A percentile compares a stretch with the other conserved stretches of the same genome.
These are phyloP conservation scores for Carabus problematicus DNA, from an alignment of 2,888 invertebrate species.

Conservation along the genomic window DNA sequence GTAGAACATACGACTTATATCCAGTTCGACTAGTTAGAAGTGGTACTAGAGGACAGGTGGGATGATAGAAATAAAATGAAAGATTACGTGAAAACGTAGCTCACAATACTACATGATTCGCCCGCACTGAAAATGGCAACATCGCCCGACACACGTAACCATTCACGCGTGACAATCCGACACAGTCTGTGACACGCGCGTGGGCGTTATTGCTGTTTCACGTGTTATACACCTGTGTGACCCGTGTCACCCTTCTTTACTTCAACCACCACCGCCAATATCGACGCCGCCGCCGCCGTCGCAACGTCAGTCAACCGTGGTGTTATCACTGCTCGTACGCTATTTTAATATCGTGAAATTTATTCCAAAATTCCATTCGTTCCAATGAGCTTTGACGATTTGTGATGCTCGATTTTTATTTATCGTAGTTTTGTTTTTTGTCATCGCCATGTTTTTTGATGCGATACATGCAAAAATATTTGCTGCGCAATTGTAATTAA, in stretches of 20 bases:
- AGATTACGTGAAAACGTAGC: too few relatives aligned
- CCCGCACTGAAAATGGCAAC: constrained; percentile 19
- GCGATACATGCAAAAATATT: too few relatives aligned
- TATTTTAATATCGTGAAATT: constrained; percentile 38
- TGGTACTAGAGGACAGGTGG: too few relatives aligned
- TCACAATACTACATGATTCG: not conserved
- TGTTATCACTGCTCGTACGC: constrained; percentile 12
- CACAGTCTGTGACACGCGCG: constrained; percentile 31
- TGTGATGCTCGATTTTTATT: not conserved
- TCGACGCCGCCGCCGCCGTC: constrained; percentile 11
- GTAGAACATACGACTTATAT: too few relatives aligned
- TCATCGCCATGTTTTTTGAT: not conserved
- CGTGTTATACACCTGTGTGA: constrained; percentile 30
- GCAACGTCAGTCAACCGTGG: constrained; percentile 24
- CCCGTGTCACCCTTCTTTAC: constrained; percentile 18
- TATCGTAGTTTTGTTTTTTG: not conserved
- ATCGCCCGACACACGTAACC: constrained; percentile 5
- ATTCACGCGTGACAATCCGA: constrained; percentile 16
- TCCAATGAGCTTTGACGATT: constrained; percentile 19
- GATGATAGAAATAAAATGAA: too few relatives aligned
- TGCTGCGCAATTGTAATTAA: too few relatives aligned
- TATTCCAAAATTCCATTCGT: constrained; percentile 30
- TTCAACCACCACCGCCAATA: not conserved
- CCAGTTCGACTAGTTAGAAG: too few relatives aligned
- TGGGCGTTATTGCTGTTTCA: constrained; percentile 38